Conservation (phyloP, 2,888 invertebrate species). For the Galerucella nymphaeae region DNA sequence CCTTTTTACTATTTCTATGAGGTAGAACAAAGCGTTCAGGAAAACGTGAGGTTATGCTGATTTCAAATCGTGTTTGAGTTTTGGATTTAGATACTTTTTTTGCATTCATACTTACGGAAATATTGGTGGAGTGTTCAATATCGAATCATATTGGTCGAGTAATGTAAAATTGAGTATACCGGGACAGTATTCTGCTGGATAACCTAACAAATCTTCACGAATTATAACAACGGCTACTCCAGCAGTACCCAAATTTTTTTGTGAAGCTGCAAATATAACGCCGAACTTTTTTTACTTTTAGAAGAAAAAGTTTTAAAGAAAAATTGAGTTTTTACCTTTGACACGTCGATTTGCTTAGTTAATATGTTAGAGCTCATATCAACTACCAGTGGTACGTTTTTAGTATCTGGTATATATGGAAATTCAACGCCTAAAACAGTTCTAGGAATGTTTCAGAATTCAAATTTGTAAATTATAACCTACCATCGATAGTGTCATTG, state of each 20-base stretch:
- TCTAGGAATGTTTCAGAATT: no score
- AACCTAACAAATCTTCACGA: slow-evolving; percentile 89
- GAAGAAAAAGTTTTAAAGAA: not conserved
- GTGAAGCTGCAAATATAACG: slow-evolving; percentile 94
- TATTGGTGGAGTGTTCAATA: slow-evolving; percentile 96
- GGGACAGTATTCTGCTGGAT: slow-evolving; percentile 81
- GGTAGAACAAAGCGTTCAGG: no score
- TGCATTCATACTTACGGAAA: slow-evolving; percentile 85
- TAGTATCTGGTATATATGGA: slow-evolving; percentile 79
- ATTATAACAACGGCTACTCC: slow-evolving; percentile 93
- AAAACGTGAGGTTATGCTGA: no score
- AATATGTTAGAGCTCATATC: slow-evolving; percentile 99
- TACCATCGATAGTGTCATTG: slow-evolving; percentile 98
- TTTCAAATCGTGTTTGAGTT: no score
- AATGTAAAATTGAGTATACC: slow-evolving; percentile 86
- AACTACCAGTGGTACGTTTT: slow-evolving; percentile 86
- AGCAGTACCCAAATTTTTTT: slow-evolving; percentile 98
- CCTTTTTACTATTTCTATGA: no score
- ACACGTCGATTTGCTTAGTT: slow-evolving; percentile 86
- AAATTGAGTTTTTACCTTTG: slow-evolving; percentile 66
- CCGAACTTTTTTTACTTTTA: slow-evolving; percentile 73
- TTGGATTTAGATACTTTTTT: no score
- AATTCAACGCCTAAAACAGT: slow-evolving; percentile 83
- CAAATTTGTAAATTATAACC: slow-evolving; percentile 43
- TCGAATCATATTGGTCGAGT: slow-evolving; percentile 86